A percentile compares a stretch with the other conserved stretches of the same genome.
Conservation (phyloP, 2,888 invertebrate genomes). For the Chromoteleia sp. region DNA sequence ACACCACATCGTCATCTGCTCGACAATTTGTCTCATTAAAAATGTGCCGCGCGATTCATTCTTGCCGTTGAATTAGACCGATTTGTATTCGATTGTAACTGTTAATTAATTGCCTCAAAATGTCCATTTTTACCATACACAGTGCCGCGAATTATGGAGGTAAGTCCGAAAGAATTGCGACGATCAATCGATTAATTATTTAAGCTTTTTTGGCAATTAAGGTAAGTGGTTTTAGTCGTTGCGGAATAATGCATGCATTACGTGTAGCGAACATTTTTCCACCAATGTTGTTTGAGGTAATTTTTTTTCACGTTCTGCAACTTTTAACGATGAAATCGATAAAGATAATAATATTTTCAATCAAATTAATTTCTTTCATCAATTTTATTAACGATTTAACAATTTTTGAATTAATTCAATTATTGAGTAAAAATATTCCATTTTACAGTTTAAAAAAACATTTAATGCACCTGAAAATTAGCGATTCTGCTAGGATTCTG, state of each 20-base stretch:
- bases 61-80: neutral
- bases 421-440: no score
- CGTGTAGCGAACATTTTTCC: constrained; percentile 23
- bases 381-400: no score
- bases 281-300: neutral
- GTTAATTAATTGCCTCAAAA: constrained; percentile 1
- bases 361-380: neutral
- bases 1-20: no score
- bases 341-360: neutral
- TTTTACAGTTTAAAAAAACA: no score
- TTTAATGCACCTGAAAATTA: no score
- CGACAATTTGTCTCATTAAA: no score
- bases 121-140: neutral
- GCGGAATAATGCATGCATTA: constrained; percentile 43
- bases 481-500: no score
- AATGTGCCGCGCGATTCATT: no score
- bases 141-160: constrained; percentile 6
- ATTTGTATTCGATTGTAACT: neutral
- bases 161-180: constrained; percentile 14
- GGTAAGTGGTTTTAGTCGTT: constrained; percentile 60
- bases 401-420: no score
- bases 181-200: constrained; percentile 51
- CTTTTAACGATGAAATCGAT: neutral
- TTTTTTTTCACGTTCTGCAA: constrained; percentile 1
- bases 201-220: constrained; percentile 44